Evolutionary conservation across 2,797 vertebrate genomes (phyloP), one percentile per base, ranked within the genome.

Genomic region (Mus spretus): DNA sequence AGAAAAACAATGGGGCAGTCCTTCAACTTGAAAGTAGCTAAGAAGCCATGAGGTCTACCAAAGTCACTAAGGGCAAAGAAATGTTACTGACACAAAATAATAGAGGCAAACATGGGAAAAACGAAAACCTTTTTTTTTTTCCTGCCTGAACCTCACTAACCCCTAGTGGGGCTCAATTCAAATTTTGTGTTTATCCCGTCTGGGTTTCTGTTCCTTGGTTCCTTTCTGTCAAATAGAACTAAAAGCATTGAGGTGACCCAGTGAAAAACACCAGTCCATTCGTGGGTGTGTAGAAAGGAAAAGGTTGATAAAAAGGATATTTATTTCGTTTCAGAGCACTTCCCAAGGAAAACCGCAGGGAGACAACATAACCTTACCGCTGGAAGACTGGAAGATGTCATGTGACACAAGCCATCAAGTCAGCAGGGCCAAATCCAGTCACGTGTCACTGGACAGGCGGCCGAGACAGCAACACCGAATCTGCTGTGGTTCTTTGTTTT

Each of bases 71-170:
- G 14, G 92, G 31, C 40, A 87, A 86, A 50, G 24, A 65, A 74
- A 83, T 63, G 40, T 95, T 93, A 89, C 34, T 67, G 83, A 89
- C 28, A 59, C 67, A 65, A 82, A 81, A 37, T 12, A 47, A 93
- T 1, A 84, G 10, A 31, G 26, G 10, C 15, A 15, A 24, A 12
- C n/a, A 24, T 14, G 44, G 61, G 44, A 22, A n/a, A 22, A n/a
- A 40, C 40, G 44, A 26, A 44, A 47, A 47, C 11, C 20, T 34
- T 37, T 34, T 74, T 80, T 80, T 3, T n/a, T 53, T 55, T 40
- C 8, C 70, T 55, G 61, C 10, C 84, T n/a, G n/a, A 6, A 0
- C 31, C 20, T 59, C 63, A 0, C 0, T 57, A n/a, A 75, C 63
- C 26, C 26, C 77, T 3, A 15, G 20, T 61, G 59, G 59, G 22